Percentiles rank a stretch among this genome's conserved stretches.
Conservation (phyloP, 2,888 invertebrate genomes). For the Lasiommata megera region DNA sequence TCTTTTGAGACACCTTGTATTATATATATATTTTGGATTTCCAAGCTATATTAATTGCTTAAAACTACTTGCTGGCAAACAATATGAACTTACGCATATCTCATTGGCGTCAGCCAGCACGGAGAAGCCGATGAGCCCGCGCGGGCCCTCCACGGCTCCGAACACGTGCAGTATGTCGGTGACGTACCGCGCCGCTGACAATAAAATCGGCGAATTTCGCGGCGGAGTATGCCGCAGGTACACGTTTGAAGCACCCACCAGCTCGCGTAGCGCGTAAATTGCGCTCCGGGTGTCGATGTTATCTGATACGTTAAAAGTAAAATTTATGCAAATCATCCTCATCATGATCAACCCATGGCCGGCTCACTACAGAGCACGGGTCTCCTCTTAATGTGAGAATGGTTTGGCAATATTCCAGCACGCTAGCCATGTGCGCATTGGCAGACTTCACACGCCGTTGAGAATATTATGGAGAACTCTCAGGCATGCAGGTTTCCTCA, state of each 20-base stretch:
- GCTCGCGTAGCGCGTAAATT: constrained; percentile 90
- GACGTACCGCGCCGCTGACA: constrained; percentile 90
- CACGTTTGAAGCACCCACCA: constrained; percentile 92
- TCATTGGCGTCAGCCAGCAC: constrained; percentile 67
- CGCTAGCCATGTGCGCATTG: too few species aligned
- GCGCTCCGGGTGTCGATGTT: constrained; percentile 96
- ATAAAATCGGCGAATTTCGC: constrained; percentile 85
- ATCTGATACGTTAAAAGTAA: constrained; percentile 81
- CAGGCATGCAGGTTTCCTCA: too few species aligned
- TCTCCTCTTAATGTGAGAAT: too few species aligned
- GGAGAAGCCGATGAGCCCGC: constrained; percentile 88
- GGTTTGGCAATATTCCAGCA: too few species aligned
- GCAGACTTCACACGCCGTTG: too few species aligned
- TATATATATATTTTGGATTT: too few species aligned
- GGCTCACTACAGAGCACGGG: too few species aligned
- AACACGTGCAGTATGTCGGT: constrained; percentile 90
- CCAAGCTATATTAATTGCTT: too few species aligned
- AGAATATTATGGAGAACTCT: too few species aligned
- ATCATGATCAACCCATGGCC: too few species aligned
- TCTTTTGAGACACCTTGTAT: too few species aligned
- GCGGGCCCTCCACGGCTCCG: constrained; percentile 85
- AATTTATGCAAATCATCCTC: too few species aligned
- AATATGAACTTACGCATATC: constrained; percentile 62
- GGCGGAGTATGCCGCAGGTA: constrained; percentile 86
- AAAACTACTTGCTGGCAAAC: not conserved